These are phyloP conservation scores for Pomatostomus ruficeps DNA, from an alignment of 2,113 vertebrate genomes.

Conservation along the genomic window DNA sequence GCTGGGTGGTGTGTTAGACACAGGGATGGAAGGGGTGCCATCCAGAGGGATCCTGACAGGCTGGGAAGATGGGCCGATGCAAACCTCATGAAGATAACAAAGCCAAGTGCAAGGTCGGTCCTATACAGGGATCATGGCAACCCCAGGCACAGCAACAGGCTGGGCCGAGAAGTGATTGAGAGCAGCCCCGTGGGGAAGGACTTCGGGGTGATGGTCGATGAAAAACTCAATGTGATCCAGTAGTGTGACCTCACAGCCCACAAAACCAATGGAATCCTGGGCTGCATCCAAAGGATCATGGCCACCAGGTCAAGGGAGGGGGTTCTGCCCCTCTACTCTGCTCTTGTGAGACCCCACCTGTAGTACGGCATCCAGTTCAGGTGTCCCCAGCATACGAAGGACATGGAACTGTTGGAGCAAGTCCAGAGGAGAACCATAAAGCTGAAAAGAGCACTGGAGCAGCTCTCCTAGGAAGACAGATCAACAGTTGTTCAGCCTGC, in stretches of 20 bases:
- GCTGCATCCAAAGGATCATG: not conserved
- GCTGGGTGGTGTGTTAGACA: not conserved
- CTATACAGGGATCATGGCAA: accelerated
- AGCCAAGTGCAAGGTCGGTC: not conserved
- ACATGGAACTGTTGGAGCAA: not conserved
- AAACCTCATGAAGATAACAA: not conserved
- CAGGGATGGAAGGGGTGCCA: not conserved
- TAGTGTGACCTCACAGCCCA: not conserved
- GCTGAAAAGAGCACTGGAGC: not conserved
- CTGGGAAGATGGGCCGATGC: not conserved
- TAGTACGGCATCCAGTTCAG: not conserved
- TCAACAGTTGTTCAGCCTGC: not conserved
- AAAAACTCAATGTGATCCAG: not conserved
- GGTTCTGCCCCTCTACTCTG: not conserved
- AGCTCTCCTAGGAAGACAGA: not conserved
- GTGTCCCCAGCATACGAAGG: not conserved
- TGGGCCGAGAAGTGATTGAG: not conserved
- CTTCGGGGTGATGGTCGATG: not conserved
- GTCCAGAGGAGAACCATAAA: not conserved
- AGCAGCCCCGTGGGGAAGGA: not conserved
- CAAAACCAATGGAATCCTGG: not conserved
- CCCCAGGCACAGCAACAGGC: not conserved
- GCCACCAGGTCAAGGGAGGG: not conserved
- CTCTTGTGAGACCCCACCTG: not conserved
- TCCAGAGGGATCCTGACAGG: not conserved